phyloP scores from a whole-genome alignment of 30 jellyfish, hydroid and myxozoan genomes.

The Turritopsis dohrnii region DNA sequence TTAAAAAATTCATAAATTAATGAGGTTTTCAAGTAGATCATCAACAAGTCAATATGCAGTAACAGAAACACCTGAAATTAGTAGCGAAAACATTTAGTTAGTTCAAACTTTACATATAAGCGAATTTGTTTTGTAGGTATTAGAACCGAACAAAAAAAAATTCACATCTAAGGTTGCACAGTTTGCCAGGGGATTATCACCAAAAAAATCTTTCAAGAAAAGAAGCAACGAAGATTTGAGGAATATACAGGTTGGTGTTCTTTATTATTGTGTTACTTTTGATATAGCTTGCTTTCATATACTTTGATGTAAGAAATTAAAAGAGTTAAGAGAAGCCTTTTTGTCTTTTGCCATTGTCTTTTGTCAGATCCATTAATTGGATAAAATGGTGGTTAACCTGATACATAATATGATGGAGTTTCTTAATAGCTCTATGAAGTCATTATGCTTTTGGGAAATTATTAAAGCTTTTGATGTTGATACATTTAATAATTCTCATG shows the following conservation, averaged over 20 bases:
- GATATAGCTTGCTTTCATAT: too few relatives aligned
- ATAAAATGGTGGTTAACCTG: neutral
- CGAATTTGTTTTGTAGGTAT: neutral
- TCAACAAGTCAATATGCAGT: too few relatives aligned
- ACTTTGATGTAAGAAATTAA: too few relatives aligned
- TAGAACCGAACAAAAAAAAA: conserved; percentile 8
- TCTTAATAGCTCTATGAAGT: neutral
- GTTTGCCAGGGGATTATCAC: conserved; percentile 30
- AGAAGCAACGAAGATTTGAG: neutral
- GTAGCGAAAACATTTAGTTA: too few relatives aligned
- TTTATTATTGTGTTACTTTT: too few relatives aligned
- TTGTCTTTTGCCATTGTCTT: too few relatives aligned
- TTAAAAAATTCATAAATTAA: too few relatives aligned
- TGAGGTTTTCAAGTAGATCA: too few relatives aligned
- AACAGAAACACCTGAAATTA: too few relatives aligned
- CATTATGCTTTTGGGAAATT: neutral
- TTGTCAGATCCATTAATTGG: neutral
- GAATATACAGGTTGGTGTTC: neutral
- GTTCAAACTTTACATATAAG: too few relatives aligned
- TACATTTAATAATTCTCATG: neutral
- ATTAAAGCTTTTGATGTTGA: neutral
- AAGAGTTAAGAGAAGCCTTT: too few relatives aligned
- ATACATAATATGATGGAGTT: neutral
- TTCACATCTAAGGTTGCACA: conserved; percentile 20
- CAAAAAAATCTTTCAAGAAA: conserved; percentile 14